phyloP scores from a whole-genome alignment of 2,888 invertebrate genomes.

The Tiliacea citrago region DNA sequence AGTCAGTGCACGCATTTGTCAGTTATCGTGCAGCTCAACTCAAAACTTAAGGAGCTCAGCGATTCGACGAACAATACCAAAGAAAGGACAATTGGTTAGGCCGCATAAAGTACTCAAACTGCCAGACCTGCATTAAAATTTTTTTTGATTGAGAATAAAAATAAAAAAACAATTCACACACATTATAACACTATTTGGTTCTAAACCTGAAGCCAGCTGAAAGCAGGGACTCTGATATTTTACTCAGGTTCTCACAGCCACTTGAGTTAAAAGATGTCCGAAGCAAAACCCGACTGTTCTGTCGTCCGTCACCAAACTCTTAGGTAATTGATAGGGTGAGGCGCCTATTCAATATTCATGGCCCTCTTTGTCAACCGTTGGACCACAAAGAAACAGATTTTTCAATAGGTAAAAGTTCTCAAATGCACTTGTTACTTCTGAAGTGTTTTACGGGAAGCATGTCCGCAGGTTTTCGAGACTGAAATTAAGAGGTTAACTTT shows the following conservation, averaged over 20 bases:
- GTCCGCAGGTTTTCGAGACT: neutral
- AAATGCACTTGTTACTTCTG: conserved; percentile 35
- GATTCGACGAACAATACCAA: no score
- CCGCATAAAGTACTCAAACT: no score
- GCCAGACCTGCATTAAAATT: no score
- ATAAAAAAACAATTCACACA: no score
- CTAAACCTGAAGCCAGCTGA: neutral
- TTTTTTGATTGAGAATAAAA: no score
- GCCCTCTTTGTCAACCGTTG: conserved; percentile 71
- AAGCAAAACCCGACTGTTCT: neutral
- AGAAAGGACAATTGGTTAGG: no score
- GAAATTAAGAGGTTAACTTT: neutral
- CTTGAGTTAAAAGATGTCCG: conserved; percentile 25
- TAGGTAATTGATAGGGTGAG: conserved; percentile 80
- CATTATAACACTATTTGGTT: neutral
- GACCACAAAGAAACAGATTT: conserved; percentile 63
- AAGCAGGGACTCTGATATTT: neutral
- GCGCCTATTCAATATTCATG: conserved; percentile 84
- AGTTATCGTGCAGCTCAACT: no score
- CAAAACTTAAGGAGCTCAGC: no score
- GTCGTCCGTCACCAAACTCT: conserved; percentile 59
- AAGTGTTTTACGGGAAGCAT: conserved; percentile 15
- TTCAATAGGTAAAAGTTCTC: conserved; percentile 49
- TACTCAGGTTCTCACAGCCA: neutral
- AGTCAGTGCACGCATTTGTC: no score